A percentile compares a stretch with the other conserved stretches of the same genome.
phyloP scores from a whole-genome alignment of 1,140 invertebrate genomes.

The Zaprionus vittiger region DNA sequence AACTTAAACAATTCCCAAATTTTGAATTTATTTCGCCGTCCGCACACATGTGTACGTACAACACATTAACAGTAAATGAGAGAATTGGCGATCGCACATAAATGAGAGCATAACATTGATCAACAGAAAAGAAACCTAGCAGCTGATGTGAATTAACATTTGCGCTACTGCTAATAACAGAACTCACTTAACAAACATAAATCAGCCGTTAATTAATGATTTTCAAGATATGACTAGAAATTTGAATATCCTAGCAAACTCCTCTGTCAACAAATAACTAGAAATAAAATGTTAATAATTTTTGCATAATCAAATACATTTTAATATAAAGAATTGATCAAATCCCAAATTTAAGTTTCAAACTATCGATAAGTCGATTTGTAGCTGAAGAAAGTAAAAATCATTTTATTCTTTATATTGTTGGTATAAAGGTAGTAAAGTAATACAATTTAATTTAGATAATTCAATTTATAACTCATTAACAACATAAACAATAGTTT shows the following conservation, averaged over 20 bases:
- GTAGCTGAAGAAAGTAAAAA: too few species aligned
- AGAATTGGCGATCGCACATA: constrained; percentile 36
- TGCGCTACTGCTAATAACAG: background rate
- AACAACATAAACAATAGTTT: background rate
- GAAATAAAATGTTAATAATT: background rate
- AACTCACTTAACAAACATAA: background rate
- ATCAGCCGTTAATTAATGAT: background rate
- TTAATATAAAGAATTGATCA: background rate
- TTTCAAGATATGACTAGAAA: background rate
- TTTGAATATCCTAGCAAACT: background rate
- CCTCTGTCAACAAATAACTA: background rate
- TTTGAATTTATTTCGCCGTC: constrained; percentile 49
- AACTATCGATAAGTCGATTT: background rate
- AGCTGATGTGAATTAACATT: constrained; percentile 23
- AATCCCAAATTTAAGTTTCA: background rate
- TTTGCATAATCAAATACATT: background rate
- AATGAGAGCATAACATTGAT: constrained; percentile 10
- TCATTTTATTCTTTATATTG: too few species aligned
- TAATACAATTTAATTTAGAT: background rate
- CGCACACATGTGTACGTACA: constrained; percentile 53
- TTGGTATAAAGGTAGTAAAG: too few species aligned
- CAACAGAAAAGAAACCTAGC: background rate
- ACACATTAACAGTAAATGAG: constrained; percentile 56
- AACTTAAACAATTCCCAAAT: constrained; percentile 31
- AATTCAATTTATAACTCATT: background rate